These are phyloP conservation scores for Hephaestus fuliginosus DNA, from an alignment of 2,797 vertebrate species.

Conservation along the genomic window DNA sequence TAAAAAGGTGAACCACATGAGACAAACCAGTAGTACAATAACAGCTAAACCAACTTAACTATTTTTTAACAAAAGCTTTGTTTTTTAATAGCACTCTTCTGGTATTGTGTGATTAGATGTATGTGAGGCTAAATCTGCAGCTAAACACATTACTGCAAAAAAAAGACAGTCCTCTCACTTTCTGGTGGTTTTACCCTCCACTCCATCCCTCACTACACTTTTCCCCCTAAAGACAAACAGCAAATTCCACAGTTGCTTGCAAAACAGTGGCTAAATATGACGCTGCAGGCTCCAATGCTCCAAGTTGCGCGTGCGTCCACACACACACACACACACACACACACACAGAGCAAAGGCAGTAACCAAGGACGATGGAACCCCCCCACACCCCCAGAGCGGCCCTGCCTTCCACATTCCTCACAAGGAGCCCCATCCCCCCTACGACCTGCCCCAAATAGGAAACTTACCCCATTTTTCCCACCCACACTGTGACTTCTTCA, in stretches of 20 bases:
- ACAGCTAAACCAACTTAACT: background rate
- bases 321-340: conserved; percentile 41
- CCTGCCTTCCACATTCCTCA: conserved; percentile 88
- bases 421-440: conserved; percentile 82
- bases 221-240: conserved; percentile 40
- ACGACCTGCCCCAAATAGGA: conserved; percentile 82
- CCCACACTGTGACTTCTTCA: conserved; percentile 79
- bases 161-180: background rate
- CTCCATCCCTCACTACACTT: conserved; percentile 2
- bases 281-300: conserved; percentile 29
- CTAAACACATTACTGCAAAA: background rate
- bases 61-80: background rate
- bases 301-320: conserved; percentile 11
- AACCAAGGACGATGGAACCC: conserved; percentile 79
- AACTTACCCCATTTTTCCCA: conserved; percentile 83
- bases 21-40: background rate
- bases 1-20: background rate
- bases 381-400: conserved; percentile 70
- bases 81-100: too few species aligned
- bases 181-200: background rate
- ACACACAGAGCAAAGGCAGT: conserved; percentile 62
- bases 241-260: conserved; percentile 59
- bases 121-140: background rate
- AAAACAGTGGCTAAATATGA: conserved; percentile 68
- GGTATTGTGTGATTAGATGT: background rate